These are phyloP conservation scores for Atrichornis clamosus DNA, from an alignment of 2,113 vertebrate genomes.

Conservation along the genomic window DNA sequence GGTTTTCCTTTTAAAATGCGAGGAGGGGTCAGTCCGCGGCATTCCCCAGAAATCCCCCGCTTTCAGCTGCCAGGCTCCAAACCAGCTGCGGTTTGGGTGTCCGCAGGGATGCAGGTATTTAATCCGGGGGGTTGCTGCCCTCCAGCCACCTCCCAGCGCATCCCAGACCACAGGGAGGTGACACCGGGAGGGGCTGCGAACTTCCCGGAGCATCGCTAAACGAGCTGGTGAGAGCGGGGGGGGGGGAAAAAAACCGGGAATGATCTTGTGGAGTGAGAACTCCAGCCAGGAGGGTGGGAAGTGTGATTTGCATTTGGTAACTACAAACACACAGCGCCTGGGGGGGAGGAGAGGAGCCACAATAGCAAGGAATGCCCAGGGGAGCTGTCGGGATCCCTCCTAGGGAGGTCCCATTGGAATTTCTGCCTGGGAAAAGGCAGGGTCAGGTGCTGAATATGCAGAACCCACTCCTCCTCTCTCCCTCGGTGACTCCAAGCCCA, in stretches of 20 bases:
- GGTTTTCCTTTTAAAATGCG: not conserved
- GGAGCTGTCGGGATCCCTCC: not conserved
- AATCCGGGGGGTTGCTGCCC: not conserved
- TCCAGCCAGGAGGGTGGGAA: conserved; percentile 43
- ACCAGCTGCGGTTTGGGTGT: not conserved
- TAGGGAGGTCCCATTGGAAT: not conserved
- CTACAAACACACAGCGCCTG: conserved; percentile 40
- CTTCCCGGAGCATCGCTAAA: not conserved
- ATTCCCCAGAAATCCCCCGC: not conserved
- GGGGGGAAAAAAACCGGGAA: not conserved
- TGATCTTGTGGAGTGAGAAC: not conserved
- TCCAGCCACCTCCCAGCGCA: not conserved
- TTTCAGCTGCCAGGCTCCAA: not conserved
- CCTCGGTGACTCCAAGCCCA: not conserved
- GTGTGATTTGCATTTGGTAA: conserved; percentile 55
- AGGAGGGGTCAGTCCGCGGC: not conserved
- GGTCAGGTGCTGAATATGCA: conserved; percentile 28
- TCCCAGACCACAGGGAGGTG: not conserved
- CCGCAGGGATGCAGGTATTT: not conserved
- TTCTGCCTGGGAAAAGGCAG: conserved; percentile 28
- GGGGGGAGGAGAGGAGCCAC: conserved; percentile 23
- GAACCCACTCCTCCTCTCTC: not conserved
- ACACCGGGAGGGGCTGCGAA: not conserved
- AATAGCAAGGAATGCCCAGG: conserved; percentile 33
- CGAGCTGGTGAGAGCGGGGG: not conserved